These are phyloP conservation scores for Mellilla xanthometata DNA, from an alignment of 2,888 invertebrate genomes.

Conservation along the genomic window DNA sequence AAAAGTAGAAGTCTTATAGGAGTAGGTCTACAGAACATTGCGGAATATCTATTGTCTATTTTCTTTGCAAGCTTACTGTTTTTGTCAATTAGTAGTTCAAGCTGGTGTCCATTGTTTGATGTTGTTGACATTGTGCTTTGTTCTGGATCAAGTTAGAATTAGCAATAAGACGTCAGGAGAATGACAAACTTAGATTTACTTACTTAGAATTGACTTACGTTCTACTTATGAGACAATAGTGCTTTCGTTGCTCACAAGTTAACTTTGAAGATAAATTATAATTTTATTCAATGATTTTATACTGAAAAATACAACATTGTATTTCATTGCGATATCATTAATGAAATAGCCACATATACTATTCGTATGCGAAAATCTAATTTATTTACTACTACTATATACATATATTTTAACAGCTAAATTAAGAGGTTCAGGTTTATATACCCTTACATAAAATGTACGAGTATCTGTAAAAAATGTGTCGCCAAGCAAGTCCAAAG, in stretches of 20 bases:
- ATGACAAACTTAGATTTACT: conserved; percentile 2
- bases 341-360: no score
- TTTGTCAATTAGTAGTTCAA: conserved; percentile 13
- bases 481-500: no score
- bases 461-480: no score
- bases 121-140: conserved; percentile 13
- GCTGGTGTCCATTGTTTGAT: conserved; percentile 12
- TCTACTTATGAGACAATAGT: neutral
- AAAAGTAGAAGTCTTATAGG: neutral
- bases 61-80: conserved; percentile 10
- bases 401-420: no score
- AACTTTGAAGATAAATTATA: no score
- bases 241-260: neutral
- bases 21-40: neutral
- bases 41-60: conserved; percentile 13
- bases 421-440: no score
- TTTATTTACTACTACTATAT: no score
- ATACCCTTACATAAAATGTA: no score
- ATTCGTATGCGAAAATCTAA: no score
- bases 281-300: no score
- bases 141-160: conserved; percentile 8
- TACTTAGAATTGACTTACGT: neutral
- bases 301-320: no score
- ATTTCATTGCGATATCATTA: no score
- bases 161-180: neutral